Evolutionary conservation across 2,797 vertebrate genomes (phyloP).

Genomic region (Choloepus didactylus): DNA sequence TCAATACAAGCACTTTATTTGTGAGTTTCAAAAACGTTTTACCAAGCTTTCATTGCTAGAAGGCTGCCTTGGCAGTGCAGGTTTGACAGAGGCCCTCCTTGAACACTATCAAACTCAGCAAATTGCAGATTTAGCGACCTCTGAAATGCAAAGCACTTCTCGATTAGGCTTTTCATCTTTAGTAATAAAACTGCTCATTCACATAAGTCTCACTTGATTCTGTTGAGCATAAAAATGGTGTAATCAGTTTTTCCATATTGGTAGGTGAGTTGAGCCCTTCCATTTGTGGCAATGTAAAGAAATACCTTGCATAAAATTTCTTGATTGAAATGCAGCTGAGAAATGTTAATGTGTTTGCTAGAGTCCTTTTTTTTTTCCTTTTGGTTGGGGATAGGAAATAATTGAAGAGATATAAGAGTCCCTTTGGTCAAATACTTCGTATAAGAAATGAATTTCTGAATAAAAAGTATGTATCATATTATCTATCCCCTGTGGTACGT

Average conservation of each 20-base stretch:
- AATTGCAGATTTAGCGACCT: constrained; percentile 63
- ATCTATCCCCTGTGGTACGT: not conserved
- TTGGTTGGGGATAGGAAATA: not conserved
- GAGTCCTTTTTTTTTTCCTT: constrained; percentile 9
- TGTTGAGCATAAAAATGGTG: constrained; percentile 67
- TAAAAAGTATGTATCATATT: not conserved
- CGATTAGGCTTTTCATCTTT: constrained; percentile 55
- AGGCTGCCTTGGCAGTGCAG: not conserved
- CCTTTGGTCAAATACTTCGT: constrained; percentile 6
- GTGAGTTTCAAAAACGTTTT: not conserved
- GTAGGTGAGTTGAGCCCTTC: constrained; percentile 53
- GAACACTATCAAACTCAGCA: constrained; percentile 40
- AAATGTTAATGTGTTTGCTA: constrained; percentile 45
- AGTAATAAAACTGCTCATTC: constrained; percentile 68
- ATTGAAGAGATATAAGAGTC: not conserved
- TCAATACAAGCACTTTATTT: not conserved
- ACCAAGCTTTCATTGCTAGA: not conserved
- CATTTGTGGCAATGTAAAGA: constrained; percentile 31
- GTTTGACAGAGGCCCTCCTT: not conserved
- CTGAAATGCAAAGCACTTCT: constrained; percentile 68
- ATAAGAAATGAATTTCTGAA: constrained; percentile 39
- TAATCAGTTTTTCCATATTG: constrained; percentile 60
- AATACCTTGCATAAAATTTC: constrained; percentile 49
- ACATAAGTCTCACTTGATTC: constrained; percentile 60
- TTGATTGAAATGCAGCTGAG: constrained; percentile 65